A percentile compares a stretch with the other conserved stretches of the same genome.
Conservation (phyloP, 2,113 vertebrate species). For the Cyprichromis sp. region DNA sequence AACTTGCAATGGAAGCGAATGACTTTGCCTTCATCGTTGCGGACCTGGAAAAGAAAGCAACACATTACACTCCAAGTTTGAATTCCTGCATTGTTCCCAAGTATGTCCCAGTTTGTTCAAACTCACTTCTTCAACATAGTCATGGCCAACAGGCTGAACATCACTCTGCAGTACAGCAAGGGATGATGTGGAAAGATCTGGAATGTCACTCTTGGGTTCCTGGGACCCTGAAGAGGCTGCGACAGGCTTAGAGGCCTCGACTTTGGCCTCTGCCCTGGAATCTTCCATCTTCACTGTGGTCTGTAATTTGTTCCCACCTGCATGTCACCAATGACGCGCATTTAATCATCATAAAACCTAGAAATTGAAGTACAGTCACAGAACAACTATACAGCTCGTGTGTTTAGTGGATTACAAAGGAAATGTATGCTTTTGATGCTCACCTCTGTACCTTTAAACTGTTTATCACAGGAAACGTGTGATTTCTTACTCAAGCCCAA, state of each 20-base stretch:
- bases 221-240: constrained; percentile 60
- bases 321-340: background rate
- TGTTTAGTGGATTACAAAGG: background rate
- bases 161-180: constrained; percentile 91
- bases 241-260: constrained; percentile 73
- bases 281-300: constrained; percentile 87
- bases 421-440: background rate
- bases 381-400: background rate
- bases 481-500: background rate
- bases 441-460: background rate
- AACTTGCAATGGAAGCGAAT: constrained; percentile 97
- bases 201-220: constrained; percentile 77
- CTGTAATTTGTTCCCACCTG: constrained; percentile 91
- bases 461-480: background rate
- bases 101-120: background rate
- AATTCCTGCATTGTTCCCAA: background rate
- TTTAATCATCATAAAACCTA: background rate
- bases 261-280: constrained; percentile 80
- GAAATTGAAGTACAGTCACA: background rate
- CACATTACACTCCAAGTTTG: background rate
- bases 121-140: constrained; percentile 95
- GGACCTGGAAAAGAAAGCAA: constrained; percentile 73
- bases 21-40: constrained; percentile 97
- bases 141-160: constrained; percentile 95
- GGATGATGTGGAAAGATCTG: constrained; percentile 80